Evolutionary conservation across 2,797 vertebrate species (phyloP).

Genomic region (Anniella stebbinsi): DNA sequence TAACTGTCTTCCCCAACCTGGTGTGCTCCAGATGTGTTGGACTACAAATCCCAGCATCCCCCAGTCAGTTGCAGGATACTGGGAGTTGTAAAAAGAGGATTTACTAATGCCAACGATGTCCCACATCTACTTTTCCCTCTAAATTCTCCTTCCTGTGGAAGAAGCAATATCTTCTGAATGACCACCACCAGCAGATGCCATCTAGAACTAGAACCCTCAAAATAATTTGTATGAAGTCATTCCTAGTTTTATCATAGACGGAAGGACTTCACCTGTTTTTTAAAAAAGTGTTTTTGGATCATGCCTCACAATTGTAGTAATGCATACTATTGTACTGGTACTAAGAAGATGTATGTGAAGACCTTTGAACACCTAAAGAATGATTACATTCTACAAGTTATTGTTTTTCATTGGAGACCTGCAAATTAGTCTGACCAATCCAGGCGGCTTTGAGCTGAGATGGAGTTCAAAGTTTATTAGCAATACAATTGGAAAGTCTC

Average conservation of each 20-base stretch:
- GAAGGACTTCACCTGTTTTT: background rate
- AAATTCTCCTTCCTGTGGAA: background rate
- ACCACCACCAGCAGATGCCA: background rate
- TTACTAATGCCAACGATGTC: background rate
- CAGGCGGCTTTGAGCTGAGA: background rate
- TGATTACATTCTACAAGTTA: background rate
- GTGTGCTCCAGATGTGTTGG: too few species aligned
- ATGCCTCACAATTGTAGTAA: background rate
- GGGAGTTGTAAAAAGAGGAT: background rate
- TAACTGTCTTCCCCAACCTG: too few species aligned
- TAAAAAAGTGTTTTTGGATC: background rate
- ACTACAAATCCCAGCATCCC: too few species aligned
- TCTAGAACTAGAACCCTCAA: background rate
- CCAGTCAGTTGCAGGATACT: too few species aligned
- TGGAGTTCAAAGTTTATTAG: background rate
- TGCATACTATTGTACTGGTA: background rate
- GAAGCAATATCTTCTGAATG: background rate
- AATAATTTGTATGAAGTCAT: background rate
- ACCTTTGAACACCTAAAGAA: background rate
- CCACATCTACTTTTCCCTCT: background rate
- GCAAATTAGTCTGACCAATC: background rate
- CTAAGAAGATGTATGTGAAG: background rate
- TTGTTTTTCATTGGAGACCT: background rate
- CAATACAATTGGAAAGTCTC: background rate
- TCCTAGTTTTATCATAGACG: background rate